Evolutionary conservation across 2,888 invertebrate species (phyloP).

Genomic region (Mechanitis mazaeus): DNA sequence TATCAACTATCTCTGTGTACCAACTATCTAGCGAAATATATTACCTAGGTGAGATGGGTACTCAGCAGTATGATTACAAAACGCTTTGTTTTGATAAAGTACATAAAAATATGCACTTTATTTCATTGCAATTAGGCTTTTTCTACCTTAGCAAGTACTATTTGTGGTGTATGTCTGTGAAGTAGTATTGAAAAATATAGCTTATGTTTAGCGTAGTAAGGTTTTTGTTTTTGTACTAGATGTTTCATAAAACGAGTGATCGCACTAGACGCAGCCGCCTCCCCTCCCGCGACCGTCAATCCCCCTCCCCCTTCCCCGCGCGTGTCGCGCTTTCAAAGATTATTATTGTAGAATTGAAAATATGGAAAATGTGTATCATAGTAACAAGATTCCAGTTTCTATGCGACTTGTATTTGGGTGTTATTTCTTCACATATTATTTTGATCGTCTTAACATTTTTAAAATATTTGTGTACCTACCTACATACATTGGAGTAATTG

Average conservation of each 20-base stretch:
- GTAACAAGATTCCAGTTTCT: background rate
- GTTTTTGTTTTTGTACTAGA: conserved; percentile 46
- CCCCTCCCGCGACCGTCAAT: conserved; percentile 39
- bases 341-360: conserved; percentile 22
- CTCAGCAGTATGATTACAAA: conserved; percentile 35
- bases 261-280: conserved; percentile 72
- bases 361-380: background rate
- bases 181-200: conserved; percentile 16
- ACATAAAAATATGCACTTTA: conserved; percentile 24
- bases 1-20: conserved; percentile 18
- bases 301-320: conserved; percentile 50
- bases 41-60: conserved; percentile 27
- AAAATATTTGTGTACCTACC: too few relatives aligned
- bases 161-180: conserved; percentile 14
- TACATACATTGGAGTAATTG: too few relatives aligned
- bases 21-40: conserved; percentile 22
- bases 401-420: background rate
- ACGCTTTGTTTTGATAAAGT: conserved; percentile 29
- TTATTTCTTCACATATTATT: too few relatives aligned
- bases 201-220: conserved; percentile 9
- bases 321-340: conserved; percentile 64
- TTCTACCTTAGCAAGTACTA: conserved; percentile 5
- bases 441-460: too few relatives aligned
- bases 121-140: background rate
- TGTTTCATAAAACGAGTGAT: conserved; percentile 62